Conservation (phyloP, 2,888 invertebrate genomes). For the Scaptomyza reducta region DNA sequence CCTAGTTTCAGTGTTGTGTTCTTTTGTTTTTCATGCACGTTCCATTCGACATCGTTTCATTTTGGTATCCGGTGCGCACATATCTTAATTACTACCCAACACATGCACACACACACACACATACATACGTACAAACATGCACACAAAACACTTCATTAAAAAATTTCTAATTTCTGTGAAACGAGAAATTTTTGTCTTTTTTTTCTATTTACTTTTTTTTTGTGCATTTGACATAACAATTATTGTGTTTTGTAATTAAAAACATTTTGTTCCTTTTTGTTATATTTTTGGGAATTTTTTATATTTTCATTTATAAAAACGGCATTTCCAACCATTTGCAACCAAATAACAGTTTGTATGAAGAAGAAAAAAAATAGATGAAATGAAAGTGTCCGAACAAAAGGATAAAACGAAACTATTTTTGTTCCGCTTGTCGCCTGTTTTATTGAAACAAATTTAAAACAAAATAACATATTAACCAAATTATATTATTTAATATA, state of each 20-base stretch:
- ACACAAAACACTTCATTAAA: conserved; percentile 34
- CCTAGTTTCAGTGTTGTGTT: conserved; percentile 34
- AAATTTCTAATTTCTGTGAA: too few species aligned
- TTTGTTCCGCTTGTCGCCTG: conserved; percentile 85
- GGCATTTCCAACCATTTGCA: conserved; percentile 33
- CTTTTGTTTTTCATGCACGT: conserved; percentile 47
- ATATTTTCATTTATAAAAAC: conserved; percentile 16
- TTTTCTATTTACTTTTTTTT: conserved; percentile 4
- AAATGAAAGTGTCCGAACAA: conserved; percentile 27
- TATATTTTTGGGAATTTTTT: not conserved
- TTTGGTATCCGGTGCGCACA: conserved; percentile 29
- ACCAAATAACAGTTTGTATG: conserved; percentile 36
- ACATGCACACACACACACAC: conserved; percentile 3
- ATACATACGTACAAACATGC: not conserved
- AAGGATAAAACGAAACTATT: conserved; percentile 80
- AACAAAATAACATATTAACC: conserved; percentile 23
- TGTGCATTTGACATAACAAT: conserved; percentile 29
- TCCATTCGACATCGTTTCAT: conserved; percentile 17
- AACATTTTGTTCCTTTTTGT: conserved; percentile 4
- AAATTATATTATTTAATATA: conserved; percentile 35
- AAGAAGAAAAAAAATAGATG: conserved; percentile 23
- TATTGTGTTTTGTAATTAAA: conserved; percentile 19
- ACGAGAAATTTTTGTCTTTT: too few species aligned
- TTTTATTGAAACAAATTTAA: conserved; percentile 70
- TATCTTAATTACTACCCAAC: conserved; percentile 28